Conservation (phyloP, 2,797 vertebrate species). For the Periophthalmus magnuspinnatus region DNA sequence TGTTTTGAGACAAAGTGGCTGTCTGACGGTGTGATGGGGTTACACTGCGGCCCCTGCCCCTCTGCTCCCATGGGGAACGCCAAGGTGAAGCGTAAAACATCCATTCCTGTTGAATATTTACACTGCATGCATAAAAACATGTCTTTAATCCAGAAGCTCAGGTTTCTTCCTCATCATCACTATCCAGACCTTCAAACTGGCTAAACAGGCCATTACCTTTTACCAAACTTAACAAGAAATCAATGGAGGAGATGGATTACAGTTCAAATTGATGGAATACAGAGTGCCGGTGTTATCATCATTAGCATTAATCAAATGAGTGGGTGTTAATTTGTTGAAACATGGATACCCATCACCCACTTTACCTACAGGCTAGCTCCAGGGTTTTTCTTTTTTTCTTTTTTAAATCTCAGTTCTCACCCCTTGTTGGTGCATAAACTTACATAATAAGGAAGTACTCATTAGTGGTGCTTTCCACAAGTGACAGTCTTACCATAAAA, state of each 20-base stretch:
- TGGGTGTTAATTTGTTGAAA: background rate
- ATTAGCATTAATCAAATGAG: background rate
- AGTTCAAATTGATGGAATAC: background rate
- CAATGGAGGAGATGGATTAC: conserved; percentile 29
- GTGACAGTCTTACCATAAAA: too few species aligned
- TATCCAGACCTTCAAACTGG: conserved; percentile 13
- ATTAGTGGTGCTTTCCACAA: background rate
- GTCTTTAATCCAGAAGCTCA: conserved; percentile 22
- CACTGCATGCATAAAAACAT: conserved; percentile 28
- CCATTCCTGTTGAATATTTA: conserved; percentile 32
- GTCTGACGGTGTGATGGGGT: conserved; percentile 50
- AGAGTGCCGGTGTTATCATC: background rate
- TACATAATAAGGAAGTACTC: background rate
- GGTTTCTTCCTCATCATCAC: conserved; percentile 17
- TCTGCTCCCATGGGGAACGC: conserved; percentile 39
- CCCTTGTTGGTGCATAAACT: background rate
- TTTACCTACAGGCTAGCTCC: background rate
- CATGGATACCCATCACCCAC: background rate
- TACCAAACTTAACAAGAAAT: conserved; percentile 3
- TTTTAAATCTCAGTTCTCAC: background rate
- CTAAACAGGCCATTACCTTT: conserved; percentile 4
- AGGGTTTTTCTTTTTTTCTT: background rate
- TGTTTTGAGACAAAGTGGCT: conserved; percentile 38
- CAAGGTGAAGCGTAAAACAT: conserved; percentile 69
- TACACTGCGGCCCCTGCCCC: conserved; percentile 53